Evolutionary conservation across 1,140 invertebrate species (phyloP).

Genomic region (Neotoxoptera formosana): DNA sequence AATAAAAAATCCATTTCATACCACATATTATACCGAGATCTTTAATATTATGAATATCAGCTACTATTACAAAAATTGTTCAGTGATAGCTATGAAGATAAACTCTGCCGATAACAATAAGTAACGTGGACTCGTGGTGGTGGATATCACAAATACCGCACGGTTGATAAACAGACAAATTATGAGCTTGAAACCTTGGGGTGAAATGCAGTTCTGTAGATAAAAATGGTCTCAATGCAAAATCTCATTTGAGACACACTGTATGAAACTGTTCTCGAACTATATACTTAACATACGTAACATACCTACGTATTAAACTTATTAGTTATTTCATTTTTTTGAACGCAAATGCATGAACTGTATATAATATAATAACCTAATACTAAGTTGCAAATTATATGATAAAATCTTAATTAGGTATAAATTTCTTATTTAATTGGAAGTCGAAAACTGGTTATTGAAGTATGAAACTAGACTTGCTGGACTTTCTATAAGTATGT

Average conservation of each 20-base stretch:
- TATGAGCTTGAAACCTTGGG: background rate
- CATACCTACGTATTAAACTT: background rate
- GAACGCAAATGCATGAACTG: background rate
- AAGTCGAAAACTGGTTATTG: background rate
- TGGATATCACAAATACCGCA: too few relatives aligned
- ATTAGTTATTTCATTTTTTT: background rate
- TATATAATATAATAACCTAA: background rate
- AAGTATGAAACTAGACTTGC: background rate
- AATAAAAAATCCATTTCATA: background rate
- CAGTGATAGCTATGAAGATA: too few relatives aligned
- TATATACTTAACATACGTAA: background rate
- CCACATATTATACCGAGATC: background rate
- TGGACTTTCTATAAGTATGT: background rate
- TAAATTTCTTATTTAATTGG: background rate
- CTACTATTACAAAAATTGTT: background rate
- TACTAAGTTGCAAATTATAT: background rate
- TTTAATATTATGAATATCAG: background rate
- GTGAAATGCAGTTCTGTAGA: background rate
- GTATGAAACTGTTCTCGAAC: background rate
- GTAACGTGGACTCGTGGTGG: too few relatives aligned
- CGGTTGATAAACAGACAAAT: too few relatives aligned
- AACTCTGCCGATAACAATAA: too few relatives aligned
- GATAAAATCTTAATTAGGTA: background rate
- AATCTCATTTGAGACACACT: background rate
- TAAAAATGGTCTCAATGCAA: background rate